A percentile compares a stretch with the other conserved stretches of the same genome.
These are phyloP conservation scores for Orchestia grillus DNA, from an alignment of 1,140 invertebrate genomes.

Conservation along the genomic window DNA sequence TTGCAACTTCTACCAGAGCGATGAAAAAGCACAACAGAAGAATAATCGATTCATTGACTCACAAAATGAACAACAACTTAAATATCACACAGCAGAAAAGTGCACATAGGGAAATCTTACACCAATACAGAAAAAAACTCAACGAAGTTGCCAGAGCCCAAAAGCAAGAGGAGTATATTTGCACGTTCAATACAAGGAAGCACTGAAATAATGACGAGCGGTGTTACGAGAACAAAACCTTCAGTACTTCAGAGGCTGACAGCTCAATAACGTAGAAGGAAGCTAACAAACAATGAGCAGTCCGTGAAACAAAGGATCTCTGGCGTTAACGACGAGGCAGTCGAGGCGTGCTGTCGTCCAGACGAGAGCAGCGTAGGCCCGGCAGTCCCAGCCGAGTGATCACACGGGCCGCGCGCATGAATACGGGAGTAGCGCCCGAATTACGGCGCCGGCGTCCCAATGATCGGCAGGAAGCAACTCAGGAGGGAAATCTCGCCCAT, in stretches of 20 bases:
- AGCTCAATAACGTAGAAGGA: background rate
- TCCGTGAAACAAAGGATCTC: background rate
- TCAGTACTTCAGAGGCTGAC: background rate
- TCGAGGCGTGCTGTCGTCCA: background rate
- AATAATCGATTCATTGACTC: background rate
- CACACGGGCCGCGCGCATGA: background rate
- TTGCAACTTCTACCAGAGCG: too few species aligned
- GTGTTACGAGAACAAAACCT: background rate
- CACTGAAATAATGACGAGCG: background rate
- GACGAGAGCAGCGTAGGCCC: background rate
- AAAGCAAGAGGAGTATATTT: background rate
- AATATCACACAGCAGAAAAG: background rate
- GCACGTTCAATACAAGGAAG: background rate
- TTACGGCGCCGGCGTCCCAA: background rate
- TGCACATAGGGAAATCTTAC: background rate
- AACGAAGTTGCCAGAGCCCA: background rate
- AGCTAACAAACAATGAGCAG: background rate
- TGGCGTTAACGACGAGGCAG: background rate
- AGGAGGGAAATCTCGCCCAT: slow-evolving; percentile 37
- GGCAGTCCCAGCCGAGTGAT: background rate
- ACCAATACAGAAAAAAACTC: background rate
- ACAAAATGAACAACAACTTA: background rate
- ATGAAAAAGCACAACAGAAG: background rate
- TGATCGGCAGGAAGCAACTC: slow-evolving; percentile 38
- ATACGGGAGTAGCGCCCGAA: slow-evolving; percentile 29